These are phyloP conservation scores for Teleopsis dalmanni DNA, from an alignment of 1,140 invertebrate species.

Conservation along the genomic window DNA sequence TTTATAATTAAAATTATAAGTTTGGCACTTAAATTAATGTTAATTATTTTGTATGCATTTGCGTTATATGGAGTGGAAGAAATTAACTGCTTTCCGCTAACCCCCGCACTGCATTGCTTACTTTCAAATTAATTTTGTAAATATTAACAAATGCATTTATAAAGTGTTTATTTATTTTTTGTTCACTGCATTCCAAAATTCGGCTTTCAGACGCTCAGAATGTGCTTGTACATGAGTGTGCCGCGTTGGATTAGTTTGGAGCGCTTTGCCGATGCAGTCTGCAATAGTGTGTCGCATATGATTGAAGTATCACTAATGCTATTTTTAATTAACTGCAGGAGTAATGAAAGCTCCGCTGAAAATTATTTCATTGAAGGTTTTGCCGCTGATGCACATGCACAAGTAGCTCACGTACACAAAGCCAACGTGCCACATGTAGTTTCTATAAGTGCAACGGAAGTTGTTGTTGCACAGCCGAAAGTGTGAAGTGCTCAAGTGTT, in stretches of 20 bases:
- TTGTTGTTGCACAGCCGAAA: not conserved
- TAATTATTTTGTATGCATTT: too few relatives aligned
- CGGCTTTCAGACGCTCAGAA: constrained; percentile 7
- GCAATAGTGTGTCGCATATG: constrained; percentile 2
- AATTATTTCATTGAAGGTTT: not conserved
- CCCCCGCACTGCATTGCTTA: too few relatives aligned
- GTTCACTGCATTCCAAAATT: too few relatives aligned
- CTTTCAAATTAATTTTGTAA: too few relatives aligned
- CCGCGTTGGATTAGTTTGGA: constrained; percentile 17
- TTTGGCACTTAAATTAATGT: too few relatives aligned
- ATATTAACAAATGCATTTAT: too few relatives aligned
- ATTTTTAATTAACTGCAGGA: constrained; percentile 12
- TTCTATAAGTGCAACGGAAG: not conserved
- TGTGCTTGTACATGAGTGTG: constrained; percentile 18
- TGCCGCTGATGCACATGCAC: not conserved
- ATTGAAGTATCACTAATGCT: constrained; percentile 14
- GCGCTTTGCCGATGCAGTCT: constrained; percentile 12
- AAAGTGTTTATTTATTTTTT: too few relatives aligned
- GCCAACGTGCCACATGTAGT: not conserved
- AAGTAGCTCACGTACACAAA: not conserved
- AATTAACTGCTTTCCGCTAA: too few relatives aligned
- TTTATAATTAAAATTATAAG: too few relatives aligned
- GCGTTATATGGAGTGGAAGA: too few relatives aligned
- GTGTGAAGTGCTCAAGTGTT: not conserved
- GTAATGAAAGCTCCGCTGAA: not conserved